These are phyloP conservation scores for Lagenorhynchus albirostris DNA, from an alignment of 2,113 vertebrate genomes.

Conservation along the genomic window DNA sequence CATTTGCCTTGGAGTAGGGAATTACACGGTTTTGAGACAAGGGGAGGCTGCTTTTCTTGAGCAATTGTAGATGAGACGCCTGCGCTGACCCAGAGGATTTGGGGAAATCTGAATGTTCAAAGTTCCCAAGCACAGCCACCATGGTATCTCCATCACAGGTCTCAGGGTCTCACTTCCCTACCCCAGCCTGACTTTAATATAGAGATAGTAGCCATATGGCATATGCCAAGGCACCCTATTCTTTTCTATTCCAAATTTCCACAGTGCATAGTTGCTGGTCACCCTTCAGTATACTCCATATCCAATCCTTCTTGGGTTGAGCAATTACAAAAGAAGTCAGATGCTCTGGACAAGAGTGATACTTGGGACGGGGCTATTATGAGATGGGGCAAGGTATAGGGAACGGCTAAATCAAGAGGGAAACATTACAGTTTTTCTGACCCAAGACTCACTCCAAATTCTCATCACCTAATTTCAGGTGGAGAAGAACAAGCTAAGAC, in stretches of 20 bases:
- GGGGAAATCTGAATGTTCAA: not conserved
- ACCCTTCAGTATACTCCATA: not conserved
- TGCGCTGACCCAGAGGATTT: not conserved
- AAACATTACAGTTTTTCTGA: not conserved
- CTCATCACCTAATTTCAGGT: not conserved
- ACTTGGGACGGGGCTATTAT: not conserved
- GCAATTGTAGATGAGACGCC: not conserved
- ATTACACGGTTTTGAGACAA: not conserved
- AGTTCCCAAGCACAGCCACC: not conserved
- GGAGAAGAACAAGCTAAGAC: not conserved
- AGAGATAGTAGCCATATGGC: not conserved
- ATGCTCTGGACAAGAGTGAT: too few species aligned
- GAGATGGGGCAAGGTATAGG: too few species aligned
- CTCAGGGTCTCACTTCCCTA: not conserved
- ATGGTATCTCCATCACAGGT: not conserved
- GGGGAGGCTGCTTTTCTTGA: not conserved
- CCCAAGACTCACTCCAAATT: not conserved
- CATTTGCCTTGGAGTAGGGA: not conserved
- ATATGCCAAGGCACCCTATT: not conserved
- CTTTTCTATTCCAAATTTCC: not conserved
- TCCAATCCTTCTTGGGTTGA: not conserved
- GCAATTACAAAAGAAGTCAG: not conserved
- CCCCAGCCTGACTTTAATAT: not conserved
- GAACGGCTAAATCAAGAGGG: not conserved
- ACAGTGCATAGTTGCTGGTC: not conserved